phyloP scores from a whole-genome alignment of 2,797 vertebrate genomes.

The Acanthurus tractus region DNA sequence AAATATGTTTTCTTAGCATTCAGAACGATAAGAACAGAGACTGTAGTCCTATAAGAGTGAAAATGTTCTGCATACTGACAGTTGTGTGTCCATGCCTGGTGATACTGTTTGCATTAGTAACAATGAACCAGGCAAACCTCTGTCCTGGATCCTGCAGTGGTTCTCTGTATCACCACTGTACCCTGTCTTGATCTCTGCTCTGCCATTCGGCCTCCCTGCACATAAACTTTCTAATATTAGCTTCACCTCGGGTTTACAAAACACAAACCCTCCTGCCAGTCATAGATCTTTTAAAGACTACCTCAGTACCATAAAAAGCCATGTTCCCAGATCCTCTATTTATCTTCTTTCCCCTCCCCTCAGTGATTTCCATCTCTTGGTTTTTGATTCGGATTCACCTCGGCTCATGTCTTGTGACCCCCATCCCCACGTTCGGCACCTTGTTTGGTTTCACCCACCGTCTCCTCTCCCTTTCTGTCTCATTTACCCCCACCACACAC shows the following conservation, averaged over 20 bases:
- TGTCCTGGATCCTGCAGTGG: slow-evolving; percentile 13
- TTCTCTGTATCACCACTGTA: slow-evolving; percentile 1
- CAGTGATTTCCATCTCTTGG: slow-evolving; percentile 72
- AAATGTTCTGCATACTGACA: not conserved
- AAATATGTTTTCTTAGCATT: not conserved
- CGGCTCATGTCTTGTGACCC: slow-evolving; percentile 70
- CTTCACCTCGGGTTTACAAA: slow-evolving; percentile 78
- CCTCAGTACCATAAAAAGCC: slow-evolving; percentile 83
- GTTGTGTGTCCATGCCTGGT: not conserved
- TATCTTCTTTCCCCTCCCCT: slow-evolving; percentile 70
- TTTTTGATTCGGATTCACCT: slow-evolving; percentile 66
- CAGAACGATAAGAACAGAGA: not conserved
- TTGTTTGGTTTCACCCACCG: slow-evolving; percentile 72
- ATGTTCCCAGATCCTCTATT: slow-evolving; percentile 70
- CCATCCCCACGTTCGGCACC: slow-evolving; percentile 67
- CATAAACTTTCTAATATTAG: slow-evolving; percentile 78
- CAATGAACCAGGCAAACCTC: slow-evolving; percentile 20
- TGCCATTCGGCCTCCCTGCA: slow-evolving; percentile 36
- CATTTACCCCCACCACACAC: slow-evolving; percentile 33
- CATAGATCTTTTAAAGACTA: slow-evolving; percentile 55
- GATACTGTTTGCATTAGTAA: slow-evolving; percentile 14
- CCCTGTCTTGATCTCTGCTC: slow-evolving; percentile 37
- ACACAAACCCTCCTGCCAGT: slow-evolving; percentile 69
- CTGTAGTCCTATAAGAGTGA: too few relatives aligned
- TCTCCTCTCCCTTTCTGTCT: slow-evolving; percentile 59